Percentiles rank a stretch among this genome's conserved stretches.
Conservation (phyloP, 2,113 vertebrate species). For the Antigone vipio region DNA sequence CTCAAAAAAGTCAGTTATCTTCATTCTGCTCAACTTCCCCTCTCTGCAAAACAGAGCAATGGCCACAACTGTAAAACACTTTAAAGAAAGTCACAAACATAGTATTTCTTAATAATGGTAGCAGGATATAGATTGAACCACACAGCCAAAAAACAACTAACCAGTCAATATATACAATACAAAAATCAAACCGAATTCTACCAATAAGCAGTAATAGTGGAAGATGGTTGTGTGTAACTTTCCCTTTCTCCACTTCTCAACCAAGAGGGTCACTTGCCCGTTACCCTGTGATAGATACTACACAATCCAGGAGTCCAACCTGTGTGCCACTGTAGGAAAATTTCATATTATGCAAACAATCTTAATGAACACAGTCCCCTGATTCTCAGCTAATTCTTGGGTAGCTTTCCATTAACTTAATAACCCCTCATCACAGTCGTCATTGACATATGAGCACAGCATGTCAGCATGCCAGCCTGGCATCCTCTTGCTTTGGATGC, state of each 20-base stretch:
- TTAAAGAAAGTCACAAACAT: background rate
- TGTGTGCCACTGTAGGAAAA: background rate
- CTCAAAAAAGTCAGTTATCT: background rate
- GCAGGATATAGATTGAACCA: background rate
- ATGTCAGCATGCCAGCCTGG: background rate
- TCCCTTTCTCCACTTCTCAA: background rate
- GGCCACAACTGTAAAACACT: background rate
- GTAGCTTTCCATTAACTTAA: background rate
- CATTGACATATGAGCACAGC: background rate
- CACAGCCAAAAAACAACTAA: background rate
- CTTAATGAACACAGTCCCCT: background rate
- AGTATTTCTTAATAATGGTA: background rate
- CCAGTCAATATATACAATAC: background rate
- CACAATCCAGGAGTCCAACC: background rate
- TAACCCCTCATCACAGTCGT: background rate
- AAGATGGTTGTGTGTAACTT: background rate
- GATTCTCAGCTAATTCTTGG: background rate
- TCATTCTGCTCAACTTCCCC: background rate
- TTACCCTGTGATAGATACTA: background rate
- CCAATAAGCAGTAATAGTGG: background rate
- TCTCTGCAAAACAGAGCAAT: background rate
- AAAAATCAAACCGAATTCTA: background rate
- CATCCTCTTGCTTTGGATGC: background rate
- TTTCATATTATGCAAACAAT: background rate
- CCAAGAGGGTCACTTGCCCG: background rate